phyloP scores from a whole-genome alignment of 2,888 invertebrate species.

The Poecilus cupreus region DNA sequence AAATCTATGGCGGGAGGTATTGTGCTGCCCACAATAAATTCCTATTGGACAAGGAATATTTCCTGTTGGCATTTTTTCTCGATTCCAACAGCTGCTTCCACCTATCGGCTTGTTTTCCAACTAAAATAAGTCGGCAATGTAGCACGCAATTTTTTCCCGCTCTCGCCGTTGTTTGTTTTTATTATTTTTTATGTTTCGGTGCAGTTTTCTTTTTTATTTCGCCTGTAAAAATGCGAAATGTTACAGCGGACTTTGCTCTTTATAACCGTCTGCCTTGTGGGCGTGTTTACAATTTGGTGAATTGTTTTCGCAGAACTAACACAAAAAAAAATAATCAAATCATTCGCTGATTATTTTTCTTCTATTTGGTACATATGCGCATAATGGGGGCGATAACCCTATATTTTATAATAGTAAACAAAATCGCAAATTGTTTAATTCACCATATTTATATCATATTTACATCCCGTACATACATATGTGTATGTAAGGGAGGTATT shows the following conservation, averaged over 20 bases:
- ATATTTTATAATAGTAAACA: neutral
- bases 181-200: neutral
- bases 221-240: too few relatives aligned
- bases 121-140: slow-evolving; percentile 21
- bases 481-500: too few relatives aligned
- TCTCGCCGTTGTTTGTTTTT: neutral
- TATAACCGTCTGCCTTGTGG: slow-evolving; percentile 13
- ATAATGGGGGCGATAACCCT: neutral
- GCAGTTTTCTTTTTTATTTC: slow-evolving; percentile 5
- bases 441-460: too few relatives aligned
- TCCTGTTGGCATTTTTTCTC: too few relatives aligned
- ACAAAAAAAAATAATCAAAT: neutral
- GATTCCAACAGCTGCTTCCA: neutral
- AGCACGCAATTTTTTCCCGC: neutral
- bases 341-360: neutral
- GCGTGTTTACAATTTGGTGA: neutral
- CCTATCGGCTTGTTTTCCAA: slow-evolving; percentile 3
- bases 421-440: too few relatives aligned
- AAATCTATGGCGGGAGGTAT: too few relatives aligned
- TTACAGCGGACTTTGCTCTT: neutral
- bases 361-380: neutral
- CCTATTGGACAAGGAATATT: too few relatives aligned
- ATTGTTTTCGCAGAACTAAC: slow-evolving; percentile 13
- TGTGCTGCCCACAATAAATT: too few relatives aligned
- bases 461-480: too few relatives aligned